Evolutionary conservation across 1,140 invertebrate species (phyloP), one percentile per base, ranked within the genome.

Genomic region (Drosophila fuyamai): DNA sequence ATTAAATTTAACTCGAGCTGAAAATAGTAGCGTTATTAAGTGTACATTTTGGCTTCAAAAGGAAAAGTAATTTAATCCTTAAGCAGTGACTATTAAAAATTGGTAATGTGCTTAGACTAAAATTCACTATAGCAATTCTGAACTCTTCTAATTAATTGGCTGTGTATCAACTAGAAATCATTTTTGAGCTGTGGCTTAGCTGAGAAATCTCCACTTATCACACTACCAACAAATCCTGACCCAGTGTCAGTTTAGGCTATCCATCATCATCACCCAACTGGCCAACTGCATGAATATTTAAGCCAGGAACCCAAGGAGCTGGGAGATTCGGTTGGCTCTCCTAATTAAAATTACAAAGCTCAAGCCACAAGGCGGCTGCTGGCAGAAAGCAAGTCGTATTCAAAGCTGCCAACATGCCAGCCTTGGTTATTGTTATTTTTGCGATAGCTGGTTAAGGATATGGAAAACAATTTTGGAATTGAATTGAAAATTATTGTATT

Each of bases 281-380:
- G 48, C 60, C 53, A 44, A 47, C 73, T 76, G 62, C 43, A 58
- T 76, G 73, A 66, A 76, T 76, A 76, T 76, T 76, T 76, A 43
- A 65, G 73, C 43, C 73, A 36, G 47, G 58, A 23, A 41, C 29
- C 47, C 48, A 66, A 56, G 51, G 38, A 54, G 47, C 29, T 43
- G 47, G 44, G 60, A 23, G 10, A 35, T 44, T 23, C 61, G 40
- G 50, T 14, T 66, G 53, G 38, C 73, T 72, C 73, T 76, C 73
- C 76, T 76, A 76, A 76, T 76, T 76, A 76, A 76, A 76, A 67
- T 76, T 76, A 76, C 73, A 76, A 51, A 40, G 61, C 71, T 47
- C 50, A 10, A 43, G 14, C 55, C 16, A 41, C 23, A 36, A 47
- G 56, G 47, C 56, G 73, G 56, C 35, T 51, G 71, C 58, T 62